phyloP scores from a whole-genome alignment of 2,113 vertebrate genomes.

The Pithys albifrons region DNA sequence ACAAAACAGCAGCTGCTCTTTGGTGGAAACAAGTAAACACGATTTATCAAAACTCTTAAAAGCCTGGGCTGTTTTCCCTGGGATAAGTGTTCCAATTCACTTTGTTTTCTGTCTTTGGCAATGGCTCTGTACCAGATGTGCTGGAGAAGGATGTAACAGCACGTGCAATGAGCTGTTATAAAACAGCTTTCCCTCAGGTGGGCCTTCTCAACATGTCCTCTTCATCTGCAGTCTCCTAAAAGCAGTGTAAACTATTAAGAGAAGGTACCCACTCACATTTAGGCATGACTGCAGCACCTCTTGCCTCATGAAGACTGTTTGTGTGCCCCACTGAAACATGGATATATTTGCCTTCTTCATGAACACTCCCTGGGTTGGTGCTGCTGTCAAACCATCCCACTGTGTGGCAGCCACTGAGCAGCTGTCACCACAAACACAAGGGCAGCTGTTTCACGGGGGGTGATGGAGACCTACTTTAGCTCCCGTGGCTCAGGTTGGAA shows the following conservation, averaged over 20 bases:
- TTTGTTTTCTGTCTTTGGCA: not conserved
- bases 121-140: not conserved
- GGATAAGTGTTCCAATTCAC: not conserved
- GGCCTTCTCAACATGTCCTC: not conserved
- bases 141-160: not conserved
- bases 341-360: not conserved
- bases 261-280: not conserved
- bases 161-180: fast-evolving
- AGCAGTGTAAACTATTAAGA: not conserved
- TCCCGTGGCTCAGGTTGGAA: not conserved
- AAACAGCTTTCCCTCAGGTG: not conserved
- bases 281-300: not conserved
- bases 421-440: not conserved
- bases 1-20: not conserved
- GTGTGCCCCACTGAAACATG: not conserved
- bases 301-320: not conserved
- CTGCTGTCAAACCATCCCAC: fast-evolving
- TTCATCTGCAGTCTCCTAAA: not conserved
- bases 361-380: not conserved
- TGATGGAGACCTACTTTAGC: not conserved
- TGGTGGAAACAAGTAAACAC: not conserved
- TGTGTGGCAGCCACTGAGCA: fast-evolving
- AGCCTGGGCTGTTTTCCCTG: not conserved
- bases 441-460: not conserved
- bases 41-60: not conserved